Conservation (phyloP, 2,113 vertebrate species). For the Labrus mixtus region DNA sequence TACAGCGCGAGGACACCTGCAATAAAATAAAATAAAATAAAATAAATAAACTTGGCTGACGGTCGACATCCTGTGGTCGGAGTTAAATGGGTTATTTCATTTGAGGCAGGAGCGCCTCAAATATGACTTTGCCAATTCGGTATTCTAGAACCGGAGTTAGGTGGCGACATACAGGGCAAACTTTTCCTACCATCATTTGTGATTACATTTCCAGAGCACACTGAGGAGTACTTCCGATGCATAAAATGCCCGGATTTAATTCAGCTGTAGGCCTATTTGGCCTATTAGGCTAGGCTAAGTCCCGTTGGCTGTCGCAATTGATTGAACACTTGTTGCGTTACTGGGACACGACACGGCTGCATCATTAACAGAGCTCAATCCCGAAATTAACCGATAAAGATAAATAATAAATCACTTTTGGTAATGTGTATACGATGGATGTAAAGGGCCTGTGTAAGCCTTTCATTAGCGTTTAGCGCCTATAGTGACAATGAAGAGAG, state of each 20-base stretch:
- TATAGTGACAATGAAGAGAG: slow-evolving; percentile 6
- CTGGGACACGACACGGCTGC: not conserved
- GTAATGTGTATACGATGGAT: slow-evolving; percentile 34
- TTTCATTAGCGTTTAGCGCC: slow-evolving; percentile 54
- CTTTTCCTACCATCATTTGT: too few species aligned
- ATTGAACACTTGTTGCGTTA: slow-evolving; percentile 4
- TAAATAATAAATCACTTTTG: not conserved
- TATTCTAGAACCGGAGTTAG: slow-evolving; percentile 85
- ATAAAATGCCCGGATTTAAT: not conserved
- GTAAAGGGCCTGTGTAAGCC: slow-evolving; percentile 27
- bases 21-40: too few species aligned
- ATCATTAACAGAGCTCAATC: not conserved
- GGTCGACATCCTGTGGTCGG: not conserved
- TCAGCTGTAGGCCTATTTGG: too few species aligned
- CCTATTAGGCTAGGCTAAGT: too few species aligned
- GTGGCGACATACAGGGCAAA: slow-evolving; percentile 87
- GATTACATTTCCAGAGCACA: not conserved
- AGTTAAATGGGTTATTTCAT: slow-evolving; percentile 29
- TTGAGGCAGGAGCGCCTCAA: slow-evolving; percentile 69
- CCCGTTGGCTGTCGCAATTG: not conserved
- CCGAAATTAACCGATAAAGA: not conserved
- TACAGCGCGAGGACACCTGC: slow-evolving; percentile 47
- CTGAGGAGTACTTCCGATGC: not conserved
- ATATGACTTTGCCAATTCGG: slow-evolving; percentile 74
- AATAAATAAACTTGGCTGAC: slow-evolving; percentile 21